Base-by-base conservation (phyloP, 1,140 invertebrate genomes). In the Nylanderia fulva region DNA sequence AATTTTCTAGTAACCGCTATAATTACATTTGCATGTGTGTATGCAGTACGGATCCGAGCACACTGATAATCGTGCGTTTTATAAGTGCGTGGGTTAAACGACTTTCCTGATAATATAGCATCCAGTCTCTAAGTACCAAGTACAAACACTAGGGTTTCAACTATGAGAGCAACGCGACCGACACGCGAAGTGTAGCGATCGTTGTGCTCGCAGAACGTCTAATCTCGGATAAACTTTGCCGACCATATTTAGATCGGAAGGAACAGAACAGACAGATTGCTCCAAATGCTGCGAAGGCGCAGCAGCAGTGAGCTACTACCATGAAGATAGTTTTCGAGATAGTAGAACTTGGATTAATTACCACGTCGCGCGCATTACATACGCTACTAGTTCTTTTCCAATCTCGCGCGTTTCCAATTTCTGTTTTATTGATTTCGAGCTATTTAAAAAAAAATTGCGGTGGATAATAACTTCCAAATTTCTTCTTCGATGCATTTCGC, bases 321-420 rank as follows among this genome's bases (percentile, higher is more conserved):
- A 48, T 21, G 64, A 82, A 83, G 87, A 86, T 85, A 91, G 68
- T 91, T 90, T 29, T 18, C 69, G 61, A 84, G 91, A 91, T 88
- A 90, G 82, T 90, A 84, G 72, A 45, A 84, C 48, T 84, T 85
- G 87, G 89, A 91, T 91, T 91, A 91, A 91, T 91, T 88, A 87
- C 72, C 29, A n/a, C 79, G 45, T n/a, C n/a, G 36, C 80, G 24
- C 18, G 18, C 52, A 52, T 74, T 82, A n/a, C 58, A 45, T 21
- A 8, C 0, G 11, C 15, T 71, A 29, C 11, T 9, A 13, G 52
- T 24, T 42, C 48, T 69, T 42, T 82, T 76, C 56, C 0, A 13
- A 33, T 18, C 29, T 52, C 4, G 29, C 58, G 15, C 21, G 1
- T 56, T 58, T 69, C 29, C n/a, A 24, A 39, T 69, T 36, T 27